These are phyloP conservation scores for Rissa tridactyla DNA, from an alignment of 2,113 vertebrate species.

Conservation along the genomic window DNA sequence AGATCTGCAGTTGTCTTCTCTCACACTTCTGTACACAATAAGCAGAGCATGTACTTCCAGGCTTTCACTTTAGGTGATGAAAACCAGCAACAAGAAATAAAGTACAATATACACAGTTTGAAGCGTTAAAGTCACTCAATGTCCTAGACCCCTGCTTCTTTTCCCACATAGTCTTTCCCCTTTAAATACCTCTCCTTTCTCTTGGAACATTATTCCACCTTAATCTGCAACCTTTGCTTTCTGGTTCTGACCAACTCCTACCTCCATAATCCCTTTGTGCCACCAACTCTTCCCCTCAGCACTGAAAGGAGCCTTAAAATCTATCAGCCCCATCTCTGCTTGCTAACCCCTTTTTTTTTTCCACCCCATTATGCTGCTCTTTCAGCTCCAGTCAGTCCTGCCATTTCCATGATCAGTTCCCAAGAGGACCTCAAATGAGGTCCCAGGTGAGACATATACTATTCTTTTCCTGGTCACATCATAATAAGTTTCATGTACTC, in stretches of 20 bases:
- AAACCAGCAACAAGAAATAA: not conserved
- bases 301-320: slow-evolving; percentile 27
- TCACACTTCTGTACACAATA: not conserved
- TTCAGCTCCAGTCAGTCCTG: slow-evolving; percentile 23
- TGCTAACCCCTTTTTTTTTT: not conserved
- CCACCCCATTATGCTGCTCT: not conserved
- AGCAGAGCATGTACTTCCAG: not conserved
- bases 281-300: slow-evolving; percentile 2
- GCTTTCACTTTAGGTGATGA: not conserved
- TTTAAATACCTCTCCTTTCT: not conserved
- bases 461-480: slow-evolving; percentile 33
- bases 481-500: slow-evolving; percentile 43
- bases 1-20: not conserved
- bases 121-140: not conserved
- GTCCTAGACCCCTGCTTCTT: not conserved
- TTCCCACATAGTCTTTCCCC: not conserved
- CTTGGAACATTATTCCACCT: not conserved
- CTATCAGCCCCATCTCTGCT: not conserved
- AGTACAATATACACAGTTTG: not conserved
- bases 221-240: slow-evolving; percentile 16
- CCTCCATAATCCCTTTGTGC: not conserved
- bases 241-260: not conserved
- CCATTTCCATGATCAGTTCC: slow-evolving; percentile 19
- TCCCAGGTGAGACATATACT: not conserved
- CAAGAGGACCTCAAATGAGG: slow-evolving; percentile 43